Percentiles rank a stretch among this genome's conserved stretches.
phyloP scores from a whole-genome alignment of 1,140 invertebrate species.

The Drosophila repletoides region DNA sequence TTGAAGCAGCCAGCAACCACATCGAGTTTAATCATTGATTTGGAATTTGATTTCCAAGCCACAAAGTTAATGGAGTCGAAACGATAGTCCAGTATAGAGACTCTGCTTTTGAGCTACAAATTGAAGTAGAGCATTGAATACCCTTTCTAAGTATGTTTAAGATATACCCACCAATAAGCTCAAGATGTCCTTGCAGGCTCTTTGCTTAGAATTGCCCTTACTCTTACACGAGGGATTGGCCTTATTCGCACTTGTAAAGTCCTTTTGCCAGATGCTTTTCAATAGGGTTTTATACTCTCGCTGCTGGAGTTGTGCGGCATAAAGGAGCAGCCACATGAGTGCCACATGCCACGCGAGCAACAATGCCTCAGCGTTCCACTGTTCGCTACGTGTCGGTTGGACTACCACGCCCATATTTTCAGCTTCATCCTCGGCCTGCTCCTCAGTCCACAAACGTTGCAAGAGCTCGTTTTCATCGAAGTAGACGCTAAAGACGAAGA shows the following conservation, averaged over 20 bases:
- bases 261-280: slow-evolving; percentile 8
- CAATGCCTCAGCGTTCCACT: neutral
- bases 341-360: neutral
- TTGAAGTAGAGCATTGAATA: neutral
- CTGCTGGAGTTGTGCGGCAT: slow-evolving; percentile 35
- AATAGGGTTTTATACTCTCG: slow-evolving; percentile 14
- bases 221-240: too few species aligned
- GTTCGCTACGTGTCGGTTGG: neutral
- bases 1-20: slow-evolving; percentile 13
- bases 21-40: neutral
- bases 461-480: slow-evolving; percentile 18
- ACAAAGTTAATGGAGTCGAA: neutral
- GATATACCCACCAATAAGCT: slow-evolving; percentile 3
- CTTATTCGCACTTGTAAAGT: neutral
- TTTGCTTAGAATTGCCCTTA: neutral
- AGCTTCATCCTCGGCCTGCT: slow-evolving; percentile 25
- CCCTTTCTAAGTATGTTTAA: neutral
- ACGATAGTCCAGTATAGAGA: slow-evolving; percentile 2
- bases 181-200: neutral
- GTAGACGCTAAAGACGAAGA: neutral
- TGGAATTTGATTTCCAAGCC: neutral
- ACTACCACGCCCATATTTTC: slow-evolving; percentile 13
- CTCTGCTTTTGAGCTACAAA: slow-evolving; percentile 1
- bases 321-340: slow-evolving; percentile 39
- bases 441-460: neutral